Evolutionary conservation across 2,888 invertebrate species (phyloP).

Genomic region (Lordiphosa andalusiaca): DNA sequence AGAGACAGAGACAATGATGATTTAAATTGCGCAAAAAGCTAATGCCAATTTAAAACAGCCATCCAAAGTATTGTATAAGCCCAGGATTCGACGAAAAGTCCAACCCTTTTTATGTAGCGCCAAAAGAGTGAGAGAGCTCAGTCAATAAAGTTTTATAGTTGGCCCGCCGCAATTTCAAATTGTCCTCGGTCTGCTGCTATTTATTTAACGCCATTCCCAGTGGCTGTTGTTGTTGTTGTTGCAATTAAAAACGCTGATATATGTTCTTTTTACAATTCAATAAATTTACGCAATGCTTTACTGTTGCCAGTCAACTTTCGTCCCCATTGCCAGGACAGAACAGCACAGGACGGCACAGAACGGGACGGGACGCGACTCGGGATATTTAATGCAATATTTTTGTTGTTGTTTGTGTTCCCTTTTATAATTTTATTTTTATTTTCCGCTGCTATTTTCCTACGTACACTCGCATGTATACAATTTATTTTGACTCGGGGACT

Average conservation of each 20-base stretch:
- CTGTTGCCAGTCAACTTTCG: slow-evolving; percentile 34
- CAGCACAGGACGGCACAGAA: too few relatives aligned
- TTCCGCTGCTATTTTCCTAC: background rate
- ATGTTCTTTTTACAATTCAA: slow-evolving; percentile 75
- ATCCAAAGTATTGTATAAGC: too few relatives aligned
- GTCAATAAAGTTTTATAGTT: slow-evolving; percentile 50
- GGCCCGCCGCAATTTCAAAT: slow-evolving; percentile 34
- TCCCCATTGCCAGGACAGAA: background rate
- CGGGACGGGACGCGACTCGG: slow-evolving; percentile 3
- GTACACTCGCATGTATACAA: slow-evolving; percentile 34
- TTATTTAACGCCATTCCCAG: slow-evolving; percentile 47
- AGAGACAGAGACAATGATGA: slow-evolving; percentile 15
- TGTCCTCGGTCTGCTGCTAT: slow-evolving; percentile 41
- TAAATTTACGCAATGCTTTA: slow-evolving; percentile 68
- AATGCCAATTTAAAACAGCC: slow-evolving; percentile 9
- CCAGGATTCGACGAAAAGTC: slow-evolving; percentile 8
- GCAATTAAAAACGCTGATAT: slow-evolving; percentile 76
- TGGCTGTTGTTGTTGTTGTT: slow-evolving; percentile 40
- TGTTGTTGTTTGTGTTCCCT: slow-evolving; percentile 18
- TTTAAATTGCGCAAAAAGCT: slow-evolving; percentile 28
- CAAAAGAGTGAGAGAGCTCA: slow-evolving; percentile 21
- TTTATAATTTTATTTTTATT: background rate
- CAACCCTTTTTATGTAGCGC: slow-evolving; percentile 33
- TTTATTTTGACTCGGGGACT: slow-evolving; percentile 68
- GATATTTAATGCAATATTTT: slow-evolving; percentile 39